Conservation (phyloP, 1,140 invertebrate genomes). For the Harpegnathos saltator region DNA sequence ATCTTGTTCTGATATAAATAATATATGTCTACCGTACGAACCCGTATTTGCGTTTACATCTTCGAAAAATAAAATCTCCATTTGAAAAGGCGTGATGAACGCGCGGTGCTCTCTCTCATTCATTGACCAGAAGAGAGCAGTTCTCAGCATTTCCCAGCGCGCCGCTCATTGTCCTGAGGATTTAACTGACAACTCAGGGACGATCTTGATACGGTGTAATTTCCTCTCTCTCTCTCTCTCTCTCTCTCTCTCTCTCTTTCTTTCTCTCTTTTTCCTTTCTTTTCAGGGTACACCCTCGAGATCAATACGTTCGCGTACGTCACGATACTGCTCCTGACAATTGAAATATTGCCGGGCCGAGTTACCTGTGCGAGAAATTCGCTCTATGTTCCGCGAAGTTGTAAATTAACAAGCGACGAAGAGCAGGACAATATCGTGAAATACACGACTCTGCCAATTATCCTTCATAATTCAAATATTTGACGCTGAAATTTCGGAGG, state of each 20-base stretch:
- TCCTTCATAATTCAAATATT: conserved; percentile 40
- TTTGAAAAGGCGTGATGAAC: conserved; percentile 42
- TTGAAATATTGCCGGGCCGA: conserved; percentile 39
- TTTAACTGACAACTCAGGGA: conserved; percentile 41
- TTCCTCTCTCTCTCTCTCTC: conserved; percentile 7
- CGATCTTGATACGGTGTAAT: conserved; percentile 40
- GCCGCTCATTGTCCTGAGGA: conserved; percentile 24
- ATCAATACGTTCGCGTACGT: conserved; percentile 43
- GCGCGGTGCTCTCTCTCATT: conserved; percentile 41
- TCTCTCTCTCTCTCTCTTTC: too few species aligned
- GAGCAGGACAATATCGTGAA: conserved; percentile 10
- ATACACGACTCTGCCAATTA: not conserved
- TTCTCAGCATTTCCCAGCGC: conserved; percentile 33
- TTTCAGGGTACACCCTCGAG: not conserved
- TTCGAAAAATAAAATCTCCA: conserved; percentile 28
- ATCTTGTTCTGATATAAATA: conserved; percentile 9
- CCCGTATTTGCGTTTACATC: not conserved
- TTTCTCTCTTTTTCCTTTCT: not conserved
- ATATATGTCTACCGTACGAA: conserved; percentile 6
- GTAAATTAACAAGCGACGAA: conserved; percentile 29
- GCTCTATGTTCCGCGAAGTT: not conserved
- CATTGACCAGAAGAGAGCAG: conserved; percentile 26
- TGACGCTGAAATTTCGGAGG: conserved; percentile 10
- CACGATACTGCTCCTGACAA: conserved; percentile 32
- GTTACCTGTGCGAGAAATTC: conserved; percentile 6